These are phyloP conservation scores for Haliclona indistincta DNA, from an alignment of 37 sponge, comb jelly and placozoan genomes.

Conservation along the genomic window DNA sequence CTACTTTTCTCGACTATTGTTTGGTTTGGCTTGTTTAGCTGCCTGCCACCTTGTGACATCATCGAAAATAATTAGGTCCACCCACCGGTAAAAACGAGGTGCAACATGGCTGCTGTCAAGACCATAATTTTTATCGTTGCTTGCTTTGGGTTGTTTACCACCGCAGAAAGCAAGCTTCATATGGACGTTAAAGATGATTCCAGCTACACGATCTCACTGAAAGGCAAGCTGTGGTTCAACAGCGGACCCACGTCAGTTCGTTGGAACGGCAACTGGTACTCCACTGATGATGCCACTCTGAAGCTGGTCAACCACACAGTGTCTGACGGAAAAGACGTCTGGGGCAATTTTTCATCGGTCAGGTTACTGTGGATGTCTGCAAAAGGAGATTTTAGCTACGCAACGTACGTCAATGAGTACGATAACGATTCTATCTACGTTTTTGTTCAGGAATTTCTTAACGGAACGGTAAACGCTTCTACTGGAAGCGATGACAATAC, in stretches of 20 bases:
- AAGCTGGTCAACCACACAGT: neutral
- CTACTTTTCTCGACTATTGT: no score
- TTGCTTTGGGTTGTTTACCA: no score
- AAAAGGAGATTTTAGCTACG: neutral
- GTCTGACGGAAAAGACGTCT: constrained; percentile 17
- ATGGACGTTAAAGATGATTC: no score
- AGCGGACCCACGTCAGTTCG: constrained; percentile 30
- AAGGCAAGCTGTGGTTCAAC: constrained; percentile 49
- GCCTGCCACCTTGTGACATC: no score
- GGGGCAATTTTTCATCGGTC: constrained; percentile 12
- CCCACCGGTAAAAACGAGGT: no score
- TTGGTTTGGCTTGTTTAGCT: no score
- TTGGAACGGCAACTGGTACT: constrained; percentile 17
- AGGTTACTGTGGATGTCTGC: constrained; percentile 13
- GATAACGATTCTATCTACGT: constrained; percentile 5
- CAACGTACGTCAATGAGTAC: constrained; percentile 24
- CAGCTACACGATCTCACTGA: no score
- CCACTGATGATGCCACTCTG: constrained; percentile 2
- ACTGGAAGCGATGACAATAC: neutral
- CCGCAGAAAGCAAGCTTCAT: no score
- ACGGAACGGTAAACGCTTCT: constrained; percentile 4
- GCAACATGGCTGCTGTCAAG: no score
- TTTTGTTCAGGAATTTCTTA: constrained; percentile 7
- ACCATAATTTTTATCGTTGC: no score
- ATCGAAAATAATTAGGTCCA: no score